Percentiles rank a stretch among this genome's conserved stretches.
Evolutionary conservation across 2,888 invertebrate species (phyloP).

Genomic region (Platycheirus rosarum): DNA sequence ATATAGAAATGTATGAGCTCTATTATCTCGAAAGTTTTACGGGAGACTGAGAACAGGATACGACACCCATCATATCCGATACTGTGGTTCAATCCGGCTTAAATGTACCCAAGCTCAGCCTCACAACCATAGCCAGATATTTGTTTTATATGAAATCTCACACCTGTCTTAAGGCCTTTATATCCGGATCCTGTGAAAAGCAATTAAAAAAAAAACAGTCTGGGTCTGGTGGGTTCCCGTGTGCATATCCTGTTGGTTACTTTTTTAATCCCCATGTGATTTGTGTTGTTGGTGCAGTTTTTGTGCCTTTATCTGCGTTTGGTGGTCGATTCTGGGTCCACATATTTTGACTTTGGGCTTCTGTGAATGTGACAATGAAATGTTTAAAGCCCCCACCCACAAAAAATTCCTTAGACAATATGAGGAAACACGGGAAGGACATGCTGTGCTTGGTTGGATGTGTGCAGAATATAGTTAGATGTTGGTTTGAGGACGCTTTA

Average conservation of each 20-base stretch:
- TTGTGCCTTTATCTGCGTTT: slow-evolving; percentile 66
- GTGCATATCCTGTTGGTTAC: slow-evolving; percentile 20
- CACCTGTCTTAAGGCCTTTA: slow-evolving; percentile 49
- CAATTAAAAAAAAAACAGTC: not conserved
- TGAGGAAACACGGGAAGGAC: slow-evolving; percentile 28
- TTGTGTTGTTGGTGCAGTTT: slow-evolving; percentile 45
- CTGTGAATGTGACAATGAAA: slow-evolving; percentile 66
- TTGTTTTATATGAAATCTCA: slow-evolving; percentile 69
- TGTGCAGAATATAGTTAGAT: no score
- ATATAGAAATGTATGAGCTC: not conserved
- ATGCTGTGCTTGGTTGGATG: no score
- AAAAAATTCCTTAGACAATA: slow-evolving; percentile 24
- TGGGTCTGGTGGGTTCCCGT: slow-evolving; percentile 1
- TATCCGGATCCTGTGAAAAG: slow-evolving; percentile 11
- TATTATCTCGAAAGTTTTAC: slow-evolving; percentile 20
- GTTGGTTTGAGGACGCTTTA: no score
- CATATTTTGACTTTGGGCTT: slow-evolving; percentile 54
- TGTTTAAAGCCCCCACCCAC: slow-evolving; percentile 36
- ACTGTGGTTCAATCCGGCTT: slow-evolving; percentile 55
- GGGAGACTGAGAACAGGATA: slow-evolving; percentile 56
- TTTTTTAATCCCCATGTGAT: slow-evolving; percentile 28
- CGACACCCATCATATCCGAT: slow-evolving; percentile 72
- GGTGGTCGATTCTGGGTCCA: slow-evolving; percentile 64
- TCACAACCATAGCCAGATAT: slow-evolving; percentile 44
- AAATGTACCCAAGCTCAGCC: slow-evolving; percentile 37